Percentiles rank a stretch among this genome's conserved stretches.
Conservation (phyloP, 2,888 invertebrate species). For the Tortrix viridana region DNA sequence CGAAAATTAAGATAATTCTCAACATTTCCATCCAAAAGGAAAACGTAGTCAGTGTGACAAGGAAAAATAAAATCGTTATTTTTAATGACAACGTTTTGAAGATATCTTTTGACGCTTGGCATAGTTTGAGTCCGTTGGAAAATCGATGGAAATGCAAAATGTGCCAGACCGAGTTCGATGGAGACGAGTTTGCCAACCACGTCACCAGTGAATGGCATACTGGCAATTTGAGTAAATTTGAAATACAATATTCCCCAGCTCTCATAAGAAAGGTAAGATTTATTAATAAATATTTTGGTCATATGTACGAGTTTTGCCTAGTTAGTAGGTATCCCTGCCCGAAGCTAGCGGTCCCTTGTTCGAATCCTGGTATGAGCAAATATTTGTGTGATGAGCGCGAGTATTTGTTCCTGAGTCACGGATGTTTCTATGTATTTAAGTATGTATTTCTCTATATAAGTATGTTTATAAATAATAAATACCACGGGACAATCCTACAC, state of each 20-base stretch:
- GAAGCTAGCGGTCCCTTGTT: no score
- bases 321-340: no score
- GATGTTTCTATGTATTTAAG: no score
- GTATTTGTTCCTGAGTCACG: no score
- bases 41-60: conserved; percentile 11
- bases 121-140: conserved; percentile 38
- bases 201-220: conserved; percentile 35
- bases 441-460: no score
- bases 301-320: no score
- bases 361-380: no score
- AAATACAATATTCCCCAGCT: conserved; percentile 40
- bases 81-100: conserved; percentile 40
- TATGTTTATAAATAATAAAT: no score
- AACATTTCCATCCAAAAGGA: conserved; percentile 27
- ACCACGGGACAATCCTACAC: no score
- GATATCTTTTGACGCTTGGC: conserved; percentile 45
- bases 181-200: conserved; percentile 37
- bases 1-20: conserved; percentile 33
- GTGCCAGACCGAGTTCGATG: conserved; percentile 39
- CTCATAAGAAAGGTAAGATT: conserved; percentile 45
- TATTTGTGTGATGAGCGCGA: no score
- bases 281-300: not conserved
- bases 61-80: conserved; percentile 42
- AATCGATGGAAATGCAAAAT: conserved; percentile 37
- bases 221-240: conserved; percentile 32